Evolutionary conservation across 2,797 vertebrate species (phyloP), one percentile per base, ranked within the genome.

Genomic region (Schizopygopsis pylzovi): DNA sequence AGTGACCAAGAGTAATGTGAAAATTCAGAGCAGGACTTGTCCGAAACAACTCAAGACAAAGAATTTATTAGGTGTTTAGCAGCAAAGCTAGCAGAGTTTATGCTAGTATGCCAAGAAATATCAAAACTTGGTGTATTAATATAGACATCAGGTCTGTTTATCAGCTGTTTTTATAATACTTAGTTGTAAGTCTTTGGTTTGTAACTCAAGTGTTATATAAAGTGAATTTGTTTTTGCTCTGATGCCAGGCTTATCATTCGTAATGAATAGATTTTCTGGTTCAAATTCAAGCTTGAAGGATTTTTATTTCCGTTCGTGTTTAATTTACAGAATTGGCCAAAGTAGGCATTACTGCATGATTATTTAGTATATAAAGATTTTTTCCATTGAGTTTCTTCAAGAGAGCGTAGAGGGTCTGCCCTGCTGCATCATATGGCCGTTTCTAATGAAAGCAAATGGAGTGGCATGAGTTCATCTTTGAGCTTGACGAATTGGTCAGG

Each of bases 181-280:
- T 75, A 37, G 72, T 52, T 75, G 49, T 20, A 75, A 10, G 18
- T 37, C 47, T 54, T 76, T 54, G 73, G 9, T 76, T 54, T 76
- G 54, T 52, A 54, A 54, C 47, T 33, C 9, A 33, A 33, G 33
- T 54, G 73, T 54, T 76, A 12, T 22, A 22, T 33, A 54, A 37
- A 54, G 47, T 1, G 3, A 37, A 22, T 52, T 76, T 37, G 47
- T 54, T 37, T 76, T 76, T 76, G 28, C 52, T 25, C 13, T n/a
- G 52, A 59, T 59, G 54, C 13, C 52, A 78, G 52, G 59, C 75
- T 16, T 67, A 4, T 41, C 4, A 20, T 39, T 54, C 37, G 47
- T 41, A 16, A 43, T 28, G 56, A 79, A 63, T 6, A 63, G n/a
- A 56, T 61, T 15, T 41, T 56, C 59, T 78, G 54, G 11, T 59